A percentile compares a stretch with the other conserved stretches of the same genome.
Evolutionary conservation across 1,140 invertebrate species (phyloP).

Genomic region (Drosophila bifasciata): DNA sequence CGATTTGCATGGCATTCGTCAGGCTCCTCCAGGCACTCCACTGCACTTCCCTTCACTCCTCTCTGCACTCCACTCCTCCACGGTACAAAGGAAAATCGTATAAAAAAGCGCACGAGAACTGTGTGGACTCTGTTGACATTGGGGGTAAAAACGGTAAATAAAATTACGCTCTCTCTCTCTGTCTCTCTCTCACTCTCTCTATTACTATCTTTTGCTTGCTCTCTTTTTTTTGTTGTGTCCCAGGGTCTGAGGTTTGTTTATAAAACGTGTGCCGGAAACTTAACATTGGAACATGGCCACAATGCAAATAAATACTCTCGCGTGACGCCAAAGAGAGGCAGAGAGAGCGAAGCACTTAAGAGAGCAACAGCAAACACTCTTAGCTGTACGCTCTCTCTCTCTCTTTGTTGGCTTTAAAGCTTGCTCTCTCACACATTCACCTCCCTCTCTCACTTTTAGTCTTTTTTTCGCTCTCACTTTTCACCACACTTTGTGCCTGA

Average conservation of each 20-base stretch:
- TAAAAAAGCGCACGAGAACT: constrained; percentile 37
- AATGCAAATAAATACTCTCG: constrained; percentile 54
- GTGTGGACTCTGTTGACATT: constrained; percentile 67
- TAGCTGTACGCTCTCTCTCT: not conserved
- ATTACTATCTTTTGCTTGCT: not conserved
- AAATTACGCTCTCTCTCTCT: constrained; percentile 25
- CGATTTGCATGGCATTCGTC: constrained; percentile 26
- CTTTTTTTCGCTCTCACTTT: constrained; percentile 25
- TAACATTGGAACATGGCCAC: constrained; percentile 60
- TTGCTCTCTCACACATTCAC: constrained; percentile 13
- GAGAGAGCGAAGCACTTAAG: constrained; percentile 30
- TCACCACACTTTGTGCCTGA: constrained; percentile 66
- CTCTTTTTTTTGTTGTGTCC: constrained; percentile 1
- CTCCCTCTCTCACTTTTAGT: not conserved
- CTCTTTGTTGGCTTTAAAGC: not conserved
- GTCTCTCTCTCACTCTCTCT: not conserved
- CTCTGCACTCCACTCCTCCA: not conserved
- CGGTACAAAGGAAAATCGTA: constrained; percentile 29
- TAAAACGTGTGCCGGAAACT: constrained; percentile 79
- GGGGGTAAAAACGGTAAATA: constrained; percentile 48
- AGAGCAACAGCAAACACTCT: no score
- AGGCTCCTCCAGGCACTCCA: not conserved
- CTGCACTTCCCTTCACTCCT: no score
- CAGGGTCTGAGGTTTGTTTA: constrained; percentile 72
- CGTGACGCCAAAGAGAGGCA: constrained; percentile 36